Evolutionary conservation across 1,140 invertebrate genomes (phyloP), one percentile per base, ranked within the genome.

Genomic region (Atta texana): DNA sequence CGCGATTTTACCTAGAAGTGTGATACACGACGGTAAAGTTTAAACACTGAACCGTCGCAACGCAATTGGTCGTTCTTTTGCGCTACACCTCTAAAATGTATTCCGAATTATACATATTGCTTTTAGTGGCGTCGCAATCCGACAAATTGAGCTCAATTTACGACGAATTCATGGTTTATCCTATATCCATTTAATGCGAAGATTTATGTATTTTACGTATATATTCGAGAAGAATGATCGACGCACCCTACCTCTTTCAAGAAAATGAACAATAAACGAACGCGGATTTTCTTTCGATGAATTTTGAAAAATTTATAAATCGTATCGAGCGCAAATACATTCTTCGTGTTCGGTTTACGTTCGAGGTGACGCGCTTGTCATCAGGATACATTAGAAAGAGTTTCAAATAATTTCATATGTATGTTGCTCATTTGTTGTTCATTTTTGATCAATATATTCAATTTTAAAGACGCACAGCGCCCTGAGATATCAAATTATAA

Each of bases 131-230:
- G 55, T 21, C 31, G 72, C 69, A 21, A 21, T 61, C n/a, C 39
- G 39, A 63, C 53, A 74, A 24, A 75, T 84, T 84, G 80, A 84
- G 80, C 80, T 84, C 34, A 24, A 72, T 61, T 82, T 74, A 39
- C 49, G n/a, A 1, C 18, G 24, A 74, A 61, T 82, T 82, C 18
- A 34, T 31, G 74, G 6, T 44, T 76, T 44, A 77, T 4, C 55
- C 69, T 84, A 66, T 16, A 49, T 51, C 51, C 51, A 81, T 28
- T 28, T 74, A 74, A 84, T 21, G 49, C n/a, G 16, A 21, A 53
- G 24, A 16, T 49, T 49, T 57, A 71, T 5, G 24, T 59, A 74
- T 49, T 59, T 49, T 57, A 71, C 10, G 24, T 59, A 74, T 49
- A 55, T 51, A 51, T 51, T 61, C 69, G 21, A 71, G 39, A 82